Evolutionary conservation across 2,113 vertebrate genomes (phyloP), one percentile per base, ranked within the genome.

Genomic region (Colistium nudipinnis): DNA sequence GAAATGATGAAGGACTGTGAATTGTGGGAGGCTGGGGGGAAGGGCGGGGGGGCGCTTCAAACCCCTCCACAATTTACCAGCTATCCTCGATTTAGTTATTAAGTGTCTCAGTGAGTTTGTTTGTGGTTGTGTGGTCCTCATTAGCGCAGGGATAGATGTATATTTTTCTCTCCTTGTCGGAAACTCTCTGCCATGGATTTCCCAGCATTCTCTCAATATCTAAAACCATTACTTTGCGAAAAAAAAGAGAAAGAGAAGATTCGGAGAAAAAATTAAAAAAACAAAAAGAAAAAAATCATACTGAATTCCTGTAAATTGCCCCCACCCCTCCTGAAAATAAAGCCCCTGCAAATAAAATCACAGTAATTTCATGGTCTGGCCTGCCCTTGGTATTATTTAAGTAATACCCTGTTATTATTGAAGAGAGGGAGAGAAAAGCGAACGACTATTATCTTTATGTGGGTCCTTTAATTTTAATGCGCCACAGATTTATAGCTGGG

Each of bases 381-480:
- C 81, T 91, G 85, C 89, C 91, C 90, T 89, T 84, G 74, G 80
- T 91, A 94, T 93, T 94, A 93, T 93, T 94, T 83, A 89, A 93
- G 91, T 93, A 93, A 93, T 90, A 92, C 90, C 92, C 93, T 93
- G 91, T 93, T 92, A 94, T 94, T 94, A 93, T 93, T 93, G 89
- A 93, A 87, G 78, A 89, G 85, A 77, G 84, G 76, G 90, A 86
- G 82, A 91, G 89, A 89, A 80, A 91, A 81, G 86, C 66, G 76
- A 92, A 90, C 88, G 88, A 90, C 92, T 92, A 93, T 94, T 94
- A 94, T 94, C 92, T 93, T 94, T 93, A 93, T 93, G 92, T 93
- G 91, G 92, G 90, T 93, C 93, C 92, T 94, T 93, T 93, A 93
- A 94, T 94, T 94, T 94, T 93, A 93, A 94, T 93, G 90, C 82